These are phyloP conservation scores for Caiman crocodilus DNA, from an alignment of 2,797 vertebrate species.

Conservation along the genomic window DNA sequence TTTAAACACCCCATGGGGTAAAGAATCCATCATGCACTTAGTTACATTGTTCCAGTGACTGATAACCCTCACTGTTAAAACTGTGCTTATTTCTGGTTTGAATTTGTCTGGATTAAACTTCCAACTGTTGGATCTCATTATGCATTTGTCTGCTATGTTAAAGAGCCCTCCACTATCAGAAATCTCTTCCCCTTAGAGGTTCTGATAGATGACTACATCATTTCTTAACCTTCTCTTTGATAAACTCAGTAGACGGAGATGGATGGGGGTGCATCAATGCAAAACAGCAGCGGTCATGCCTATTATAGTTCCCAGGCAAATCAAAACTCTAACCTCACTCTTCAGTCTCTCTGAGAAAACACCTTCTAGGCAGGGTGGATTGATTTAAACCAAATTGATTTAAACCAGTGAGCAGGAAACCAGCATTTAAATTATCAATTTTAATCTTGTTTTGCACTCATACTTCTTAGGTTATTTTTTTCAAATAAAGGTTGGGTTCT, in stretches of 20 bases:
- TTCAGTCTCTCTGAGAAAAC: background rate
- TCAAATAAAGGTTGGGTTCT: constrained; percentile 11
- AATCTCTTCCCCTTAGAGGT: background rate
- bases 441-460: constrained; percentile 62
- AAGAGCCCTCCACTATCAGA: background rate
- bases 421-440: constrained; percentile 65
- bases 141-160: background rate
- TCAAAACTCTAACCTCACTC: background rate
- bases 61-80: background rate
- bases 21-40: too few relatives aligned
- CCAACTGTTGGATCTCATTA: background rate
- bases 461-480: constrained; percentile 25
- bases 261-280: background rate
- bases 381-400: constrained; percentile 54
- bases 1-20: too few relatives aligned
- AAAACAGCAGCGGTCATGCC: background rate
- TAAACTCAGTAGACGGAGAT: background rate
- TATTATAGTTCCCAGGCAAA: background rate
- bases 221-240: background rate
- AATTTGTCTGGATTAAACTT: background rate
- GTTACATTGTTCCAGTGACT: background rate
- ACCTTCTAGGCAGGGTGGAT: constrained; percentile 28
- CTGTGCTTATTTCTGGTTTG: background rate
- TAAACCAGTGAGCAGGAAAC: constrained; percentile 67
- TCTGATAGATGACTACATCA: background rate